Conservation (phyloP, 2,113 vertebrate species). For the Misgurnus mizolepis region DNA sequence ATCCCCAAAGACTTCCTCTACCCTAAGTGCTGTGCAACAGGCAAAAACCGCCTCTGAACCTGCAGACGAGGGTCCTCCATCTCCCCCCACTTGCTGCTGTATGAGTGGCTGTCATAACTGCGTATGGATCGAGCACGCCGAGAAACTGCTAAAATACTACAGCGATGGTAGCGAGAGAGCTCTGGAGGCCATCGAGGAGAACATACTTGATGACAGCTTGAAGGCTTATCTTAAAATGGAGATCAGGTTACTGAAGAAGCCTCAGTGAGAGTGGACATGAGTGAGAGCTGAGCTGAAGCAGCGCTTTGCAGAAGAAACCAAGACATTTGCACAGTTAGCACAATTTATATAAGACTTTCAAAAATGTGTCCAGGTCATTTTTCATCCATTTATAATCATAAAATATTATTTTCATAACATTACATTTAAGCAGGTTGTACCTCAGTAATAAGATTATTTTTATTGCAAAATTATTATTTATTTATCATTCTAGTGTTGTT, state of each 20-base stretch:
- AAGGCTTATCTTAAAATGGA: slow-evolving; percentile 89
- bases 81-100: slow-evolving; percentile 85
- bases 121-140: slow-evolving; percentile 86
- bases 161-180: slow-evolving; percentile 77
- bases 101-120: slow-evolving; percentile 93
- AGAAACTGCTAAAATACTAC: slow-evolving; percentile 79
- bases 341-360: no score
- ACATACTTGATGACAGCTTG: slow-evolving; percentile 84
- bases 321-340: no score
- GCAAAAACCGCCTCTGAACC: not conserved
- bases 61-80: slow-evolving; percentile 49
- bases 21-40: accelerated
- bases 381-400: no score
- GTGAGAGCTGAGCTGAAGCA: no score
- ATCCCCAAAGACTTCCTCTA: not conserved
- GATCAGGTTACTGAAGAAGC: slow-evolving; percentile 78
- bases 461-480: no score
- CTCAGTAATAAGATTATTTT: no score
- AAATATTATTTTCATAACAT: no score
- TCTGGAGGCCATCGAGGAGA: slow-evolving; percentile 80
- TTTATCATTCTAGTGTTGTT: no score
- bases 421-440: no score
- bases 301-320: no score
- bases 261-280: slow-evolving; percentile 23
- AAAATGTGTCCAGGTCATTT: no score